Evolutionary conservation across 2,113 vertebrate genomes (phyloP), one percentile per base, ranked within the genome.

Genomic region (Stictonetta naevosa): DNA sequence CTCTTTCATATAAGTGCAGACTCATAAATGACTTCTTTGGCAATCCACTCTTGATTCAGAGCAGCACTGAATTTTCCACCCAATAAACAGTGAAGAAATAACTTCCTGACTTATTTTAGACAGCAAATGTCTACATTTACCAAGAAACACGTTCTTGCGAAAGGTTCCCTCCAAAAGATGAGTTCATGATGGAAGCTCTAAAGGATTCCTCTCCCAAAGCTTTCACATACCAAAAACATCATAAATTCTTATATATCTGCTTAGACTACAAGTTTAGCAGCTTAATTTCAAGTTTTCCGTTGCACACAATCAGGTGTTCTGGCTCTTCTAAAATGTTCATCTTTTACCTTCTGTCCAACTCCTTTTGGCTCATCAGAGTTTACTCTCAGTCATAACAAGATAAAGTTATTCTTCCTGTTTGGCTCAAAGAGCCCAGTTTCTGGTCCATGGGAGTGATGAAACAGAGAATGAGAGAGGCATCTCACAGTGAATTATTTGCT

Each of bases 61-160:
- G 81, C 82, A 92, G 79, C 73, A 56, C 52, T 84, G 68, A 86
- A 48, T 77, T 92, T 96, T 93, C 77, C 19, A 7, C 22, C 71
- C 62, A 82, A 63, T 76, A 93, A 94, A 87, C 46, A 79, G 34
- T 26, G 6, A 88, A 2, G 8, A 82, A 95, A 89, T 83, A 44
- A 73, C 59, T 87, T 92, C 78, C 80, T 80, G 77, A 13, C 18
- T 87, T 94, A 82, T 66, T 94, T 94, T 55, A 91, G 56, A 90
- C 72, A 88, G 53, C 23, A 88, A 77, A 66, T 9, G 6, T 64
- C 77, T 75, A 31, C 26, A 66, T 56, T 73, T 86, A 85, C 52
- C n/a, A 81, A 79, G 17, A 73, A 82, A 88, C 90, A 29, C 6
- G 6, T 25, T 79, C 25, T 82, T 90, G 73, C 66, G 34, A 81